Evolutionary conservation across 2,113 vertebrate genomes (phyloP), one percentile per base, ranked within the genome.

Genomic region (Pseudonaja textilis): DNA sequence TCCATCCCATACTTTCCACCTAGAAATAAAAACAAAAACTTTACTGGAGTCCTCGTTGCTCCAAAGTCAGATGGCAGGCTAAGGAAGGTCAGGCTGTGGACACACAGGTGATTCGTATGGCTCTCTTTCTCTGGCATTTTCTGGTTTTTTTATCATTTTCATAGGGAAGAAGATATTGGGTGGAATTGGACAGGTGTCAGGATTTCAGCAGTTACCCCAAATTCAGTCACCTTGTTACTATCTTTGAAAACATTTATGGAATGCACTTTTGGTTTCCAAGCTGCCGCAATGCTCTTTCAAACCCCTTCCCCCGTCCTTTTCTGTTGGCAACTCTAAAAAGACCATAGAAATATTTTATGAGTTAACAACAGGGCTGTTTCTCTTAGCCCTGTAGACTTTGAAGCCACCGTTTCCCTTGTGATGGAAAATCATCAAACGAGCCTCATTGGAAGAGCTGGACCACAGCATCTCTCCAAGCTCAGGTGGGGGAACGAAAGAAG

Each of bases 351-450:
- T 50, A 50, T 50, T 50, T 50, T 50, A 50, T 50, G 47, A 50
- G 47, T 50, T 50, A 7, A 50, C 47, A 50, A 88, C 92, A 93
- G 89, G 12, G 64, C 26, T 64, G 0, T 87, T 95, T 89, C 88
- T 93, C 93, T 91, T 26, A 94, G 90, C 54, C 57, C 92, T 42
- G 87, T 86, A n/a, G 64, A 95, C 90, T 93, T 92, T 91, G 88
- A 42, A 0, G 2, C 42, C 42, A 4, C 42, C 90, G 95, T 93
- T 93, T 90, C 93, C 91, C 92, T 50, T 52, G 87, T 59, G 90
- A 86, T 12, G 94, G 69, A 91, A 93, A 95, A 74, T 95, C 93
- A 93, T 94, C 88, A 95, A 94, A 95, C 59, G 4, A 23, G 39
- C 18, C 89, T 89, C n/a, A 93, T 92, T 54, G 89, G 64, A 94